Base-by-base conservation (phyloP, 2,113 vertebrate genomes). In the Misgurnus mizolepis region DNA sequence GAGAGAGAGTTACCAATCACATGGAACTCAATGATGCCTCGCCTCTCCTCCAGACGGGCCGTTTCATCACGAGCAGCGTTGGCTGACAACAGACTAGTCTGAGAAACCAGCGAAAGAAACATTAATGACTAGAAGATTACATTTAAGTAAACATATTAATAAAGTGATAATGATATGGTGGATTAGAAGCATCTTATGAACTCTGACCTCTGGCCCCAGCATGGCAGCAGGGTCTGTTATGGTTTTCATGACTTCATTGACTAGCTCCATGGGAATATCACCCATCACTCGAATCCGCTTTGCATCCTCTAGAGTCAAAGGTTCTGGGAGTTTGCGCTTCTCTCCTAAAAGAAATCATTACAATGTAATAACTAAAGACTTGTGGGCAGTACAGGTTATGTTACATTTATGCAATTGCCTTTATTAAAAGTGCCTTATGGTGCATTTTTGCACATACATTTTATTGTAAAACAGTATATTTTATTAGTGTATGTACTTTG, bases 231-330 rank as follows among this genome's bases (percentile, higher is more conserved):
- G 98, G 91, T 99, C 98, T 0, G 98, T 99, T 89, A 99, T 98
- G 7, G 98, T 99, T 91, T 98, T 94, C 97, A 99, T 99, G 80
- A 99, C 97, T 89, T 99, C 98, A 0, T 99, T 99, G 81, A 99
- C 98, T 85, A 99, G 91, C 88, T 99, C 98, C 98, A 99, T 99
- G 6, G 98, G 97, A 82, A 99, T 99, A 85, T 99, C 98, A 0
- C 98, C 98, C 95, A 99, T 97, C 81, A 99, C 97, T 0, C 98
- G 95, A 77, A 99, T 97, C 81, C 98, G 90, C 83, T 99, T 99
- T 73, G 97, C 98, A 9, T 99, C 98, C 85, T 99, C 98, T 85
- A 99, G 89, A 0, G 97, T 99, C 90, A 99, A 86, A 53, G 94
- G 95, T 88, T 99, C 98, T 0, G 95, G 95, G 0, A 98, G 93